Evolutionary conservation across 2,797 vertebrate genomes (phyloP).

Genomic region (Oreortyx pictus): DNA sequence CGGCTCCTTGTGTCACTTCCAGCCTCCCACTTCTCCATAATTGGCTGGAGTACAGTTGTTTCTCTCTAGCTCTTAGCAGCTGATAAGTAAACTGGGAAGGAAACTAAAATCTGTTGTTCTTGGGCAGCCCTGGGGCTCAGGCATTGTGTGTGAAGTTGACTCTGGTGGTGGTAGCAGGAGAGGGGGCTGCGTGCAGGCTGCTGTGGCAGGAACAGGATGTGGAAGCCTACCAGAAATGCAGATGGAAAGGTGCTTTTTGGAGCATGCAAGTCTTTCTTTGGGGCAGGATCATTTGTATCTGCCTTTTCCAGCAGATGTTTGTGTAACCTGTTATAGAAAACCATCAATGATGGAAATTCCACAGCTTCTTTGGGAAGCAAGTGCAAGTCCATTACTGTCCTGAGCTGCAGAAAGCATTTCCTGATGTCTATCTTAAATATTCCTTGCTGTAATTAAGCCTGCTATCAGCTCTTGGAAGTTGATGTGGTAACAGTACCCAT

Average conservation of each 20-base stretch:
- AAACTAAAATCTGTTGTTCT: neutral
- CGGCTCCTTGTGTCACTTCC: conserved; percentile 34
- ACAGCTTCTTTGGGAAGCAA: neutral
- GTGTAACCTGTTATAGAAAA: neutral
- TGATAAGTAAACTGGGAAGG: neutral
- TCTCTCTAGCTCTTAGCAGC: conserved; percentile 24
- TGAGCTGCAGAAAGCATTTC: neutral
- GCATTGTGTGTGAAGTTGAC: neutral
- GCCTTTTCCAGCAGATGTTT: neutral
- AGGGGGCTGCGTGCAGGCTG: neutral
- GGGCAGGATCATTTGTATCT: neutral
- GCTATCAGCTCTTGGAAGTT: neutral
- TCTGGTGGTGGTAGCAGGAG: neutral
- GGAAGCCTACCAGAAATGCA: neutral
- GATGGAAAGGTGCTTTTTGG: neutral
- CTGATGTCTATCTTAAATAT: neutral
- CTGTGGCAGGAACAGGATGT: neutral
- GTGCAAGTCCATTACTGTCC: neutral
- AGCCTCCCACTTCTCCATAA: neutral
- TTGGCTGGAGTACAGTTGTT: conserved; percentile 5
- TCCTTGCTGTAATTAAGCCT: conserved; percentile 17
- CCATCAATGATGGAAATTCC: neutral
- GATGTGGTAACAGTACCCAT: neutral
- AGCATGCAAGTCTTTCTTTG: neutral
- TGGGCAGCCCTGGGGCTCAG: neutral